Base-by-base conservation (phyloP, 2,888 invertebrate genomes). In the Tetranychus piercei region DNA sequence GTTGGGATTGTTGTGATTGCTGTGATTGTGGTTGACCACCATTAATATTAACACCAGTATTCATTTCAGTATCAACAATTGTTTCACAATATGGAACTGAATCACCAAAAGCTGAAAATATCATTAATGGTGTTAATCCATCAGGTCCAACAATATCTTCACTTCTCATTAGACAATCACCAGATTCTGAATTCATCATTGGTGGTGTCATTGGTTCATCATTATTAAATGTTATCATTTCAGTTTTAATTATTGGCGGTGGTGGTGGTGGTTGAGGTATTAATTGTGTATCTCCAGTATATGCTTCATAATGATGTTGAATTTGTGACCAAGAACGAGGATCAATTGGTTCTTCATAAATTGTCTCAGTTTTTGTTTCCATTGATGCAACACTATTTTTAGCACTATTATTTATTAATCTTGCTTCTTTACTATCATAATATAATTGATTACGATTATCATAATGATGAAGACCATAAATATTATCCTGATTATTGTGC, bases 71-170 rank as follows among this genome's bases (percentile, higher is more conserved):
- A 23, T 34, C 73, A 22, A 34, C 5, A 0, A 34, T 34, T 34
- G 43, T 18, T 18, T 44, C 73, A 43, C 73, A 73, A 64, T 64
- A 73, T 1, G 73, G 73, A 8, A 22, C 44, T 9, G 73, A 18
- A 20, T 43, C 44, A 22, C 22, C n/a, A 73, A 69, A 75, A 15
- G 73, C 73, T 5, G 69, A 20, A 0, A 94, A 95, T 23, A 95
- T 89, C 95, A 96, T 96, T 11, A 96, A 85, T 0, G 95, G 94
- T 0, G 96, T 96, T 87, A 94, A 90, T 3, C 95, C 96, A 78
- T 91, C 90, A 0, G 92, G 92, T 0, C 92, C 92, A n/a, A 65
- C 43, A 15, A 72, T 67, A 65, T 78, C 73, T 9, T 76, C 55
- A 34, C 22, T 23, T 11, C 11, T 22, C 69, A 69, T 23, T 23